These are phyloP conservation scores for Charanyca ferruginea DNA, from an alignment of 2,888 invertebrate genomes.

Conservation along the genomic window DNA sequence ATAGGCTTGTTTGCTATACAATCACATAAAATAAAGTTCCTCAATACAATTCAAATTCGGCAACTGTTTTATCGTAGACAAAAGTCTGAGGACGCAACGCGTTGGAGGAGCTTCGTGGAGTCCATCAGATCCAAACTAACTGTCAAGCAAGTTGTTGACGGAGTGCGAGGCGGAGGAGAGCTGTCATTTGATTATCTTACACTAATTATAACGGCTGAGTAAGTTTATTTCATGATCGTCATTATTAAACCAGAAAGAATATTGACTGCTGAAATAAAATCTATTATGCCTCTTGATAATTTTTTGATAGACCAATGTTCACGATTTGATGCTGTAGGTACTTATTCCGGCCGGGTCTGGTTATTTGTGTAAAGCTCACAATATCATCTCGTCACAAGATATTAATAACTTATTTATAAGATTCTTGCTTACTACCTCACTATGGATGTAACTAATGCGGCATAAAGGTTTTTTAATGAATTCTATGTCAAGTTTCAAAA, in stretches of 20 bases:
- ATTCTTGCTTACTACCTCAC: no score
- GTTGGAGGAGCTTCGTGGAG: constrained; percentile 94
- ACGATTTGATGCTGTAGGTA: no score
- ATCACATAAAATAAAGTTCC: not conserved
- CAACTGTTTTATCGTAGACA: constrained; percentile 67
- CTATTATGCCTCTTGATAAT: no score
- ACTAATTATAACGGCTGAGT: constrained; percentile 96
- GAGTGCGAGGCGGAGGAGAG: constrained; percentile 94
- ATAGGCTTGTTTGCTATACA: no score
- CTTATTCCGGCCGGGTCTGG: no score
- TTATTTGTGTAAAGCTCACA: no score
- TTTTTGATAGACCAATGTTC: no score
- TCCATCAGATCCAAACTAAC: constrained; percentile 95
- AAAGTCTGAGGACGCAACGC: constrained; percentile 90
- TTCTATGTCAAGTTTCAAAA: no score
- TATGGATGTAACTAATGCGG: no score
- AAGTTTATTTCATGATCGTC: constrained; percentile 74
- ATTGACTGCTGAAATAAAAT: not conserved
- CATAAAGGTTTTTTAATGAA: no score
- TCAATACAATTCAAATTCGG: not conserved
- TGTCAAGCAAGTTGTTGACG: constrained; percentile 96
- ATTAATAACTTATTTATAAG: no score
- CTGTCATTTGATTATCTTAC: constrained; percentile 96
- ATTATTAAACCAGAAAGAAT: not conserved
- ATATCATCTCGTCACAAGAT: no score